phyloP scores from a whole-genome alignment of 2,888 invertebrate species.

The Zygothrica quintamaculata region DNA sequence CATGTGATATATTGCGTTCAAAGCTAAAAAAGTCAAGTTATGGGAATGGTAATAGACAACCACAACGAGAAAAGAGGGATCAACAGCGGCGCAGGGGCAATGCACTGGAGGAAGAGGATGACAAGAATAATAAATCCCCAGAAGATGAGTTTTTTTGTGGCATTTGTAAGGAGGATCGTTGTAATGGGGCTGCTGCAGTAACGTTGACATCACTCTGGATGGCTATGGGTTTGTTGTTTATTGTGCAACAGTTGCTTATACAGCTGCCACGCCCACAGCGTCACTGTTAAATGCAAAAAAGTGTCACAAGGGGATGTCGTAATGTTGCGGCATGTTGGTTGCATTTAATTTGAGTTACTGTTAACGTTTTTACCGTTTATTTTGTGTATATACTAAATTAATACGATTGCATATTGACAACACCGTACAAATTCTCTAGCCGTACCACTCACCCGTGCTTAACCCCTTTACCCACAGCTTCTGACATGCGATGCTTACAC shows the following conservation, averaged over 20 bases:
- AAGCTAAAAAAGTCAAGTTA: slow-evolving; percentile 64
- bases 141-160: slow-evolving; percentile 81
- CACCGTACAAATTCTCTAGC: too few species aligned
- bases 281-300: slow-evolving; percentile 42
- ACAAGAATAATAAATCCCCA: slow-evolving; percentile 30
- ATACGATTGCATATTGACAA: slow-evolving; percentile 62
- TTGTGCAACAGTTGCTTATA: slow-evolving; percentile 41
- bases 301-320: slow-evolving; percentile 16
- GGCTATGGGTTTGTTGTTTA: slow-evolving; percentile 17
- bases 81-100: slow-evolving; percentile 59
- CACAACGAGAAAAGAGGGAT: slow-evolving; percentile 46
- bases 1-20: slow-evolving; percentile 79
- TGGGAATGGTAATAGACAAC: slow-evolving; percentile 29
- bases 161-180: slow-evolving; percentile 79
- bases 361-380: slow-evolving; percentile 66
- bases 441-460: slow-evolving; percentile 8
- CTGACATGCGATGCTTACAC: too few species aligned
- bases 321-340: slow-evolving; percentile 49
- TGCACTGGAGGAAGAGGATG: slow-evolving; percentile 37
- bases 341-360: slow-evolving; percentile 67
- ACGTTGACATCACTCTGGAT: slow-evolving; percentile 40
- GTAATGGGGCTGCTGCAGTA: slow-evolving; percentile 76
- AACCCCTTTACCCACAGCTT: slow-evolving; percentile 8
- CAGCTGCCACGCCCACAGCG: slow-evolving; percentile 14
- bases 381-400: slow-evolving; percentile 80